phyloP scores from a whole-genome alignment of 1,140 invertebrate species.

The Drosophila bocqueti region DNA sequence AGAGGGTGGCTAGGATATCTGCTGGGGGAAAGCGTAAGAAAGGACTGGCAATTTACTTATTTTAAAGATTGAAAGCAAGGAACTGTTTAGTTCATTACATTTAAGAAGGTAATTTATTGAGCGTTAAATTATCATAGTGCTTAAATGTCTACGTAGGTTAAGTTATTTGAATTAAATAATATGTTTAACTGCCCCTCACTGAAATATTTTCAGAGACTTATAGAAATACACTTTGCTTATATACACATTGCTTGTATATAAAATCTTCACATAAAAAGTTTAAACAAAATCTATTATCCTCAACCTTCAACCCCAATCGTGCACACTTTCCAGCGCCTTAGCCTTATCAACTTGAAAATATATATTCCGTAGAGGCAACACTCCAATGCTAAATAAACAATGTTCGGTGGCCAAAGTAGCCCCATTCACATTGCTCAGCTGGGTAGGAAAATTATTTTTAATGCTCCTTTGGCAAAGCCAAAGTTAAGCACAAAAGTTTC shows the following conservation, averaged over 20 bases:
- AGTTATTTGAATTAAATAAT: not conserved
- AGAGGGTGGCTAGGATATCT: not conserved
- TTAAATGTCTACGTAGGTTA: not conserved
- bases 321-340: not conserved
- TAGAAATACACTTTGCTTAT: not conserved
- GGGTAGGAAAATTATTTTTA: slow-evolving; percentile 61
- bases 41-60: not conserved
- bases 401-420: slow-evolving; percentile 30
- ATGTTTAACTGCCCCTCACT: not conserved
- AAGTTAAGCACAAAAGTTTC: slow-evolving; percentile 69
- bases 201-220: too few relatives aligned
- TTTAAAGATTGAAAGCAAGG: not conserved
- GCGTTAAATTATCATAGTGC: too few relatives aligned
- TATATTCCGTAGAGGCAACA: slow-evolving; percentile 2
- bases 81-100: not conserved
- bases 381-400: slow-evolving; percentile 24
- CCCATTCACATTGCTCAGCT: slow-evolving; percentile 57
- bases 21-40: not conserved
- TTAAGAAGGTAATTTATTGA: not conserved
- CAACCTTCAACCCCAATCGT: not conserved
- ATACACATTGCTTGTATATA: too few relatives aligned
- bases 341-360: not conserved
- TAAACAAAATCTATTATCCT: not conserved
- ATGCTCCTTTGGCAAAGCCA: slow-evolving; percentile 51
- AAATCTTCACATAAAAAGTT: not conserved